Evolutionary conservation across 2,113 vertebrate genomes (phyloP).

Genomic region (Cathartes aura): DNA sequence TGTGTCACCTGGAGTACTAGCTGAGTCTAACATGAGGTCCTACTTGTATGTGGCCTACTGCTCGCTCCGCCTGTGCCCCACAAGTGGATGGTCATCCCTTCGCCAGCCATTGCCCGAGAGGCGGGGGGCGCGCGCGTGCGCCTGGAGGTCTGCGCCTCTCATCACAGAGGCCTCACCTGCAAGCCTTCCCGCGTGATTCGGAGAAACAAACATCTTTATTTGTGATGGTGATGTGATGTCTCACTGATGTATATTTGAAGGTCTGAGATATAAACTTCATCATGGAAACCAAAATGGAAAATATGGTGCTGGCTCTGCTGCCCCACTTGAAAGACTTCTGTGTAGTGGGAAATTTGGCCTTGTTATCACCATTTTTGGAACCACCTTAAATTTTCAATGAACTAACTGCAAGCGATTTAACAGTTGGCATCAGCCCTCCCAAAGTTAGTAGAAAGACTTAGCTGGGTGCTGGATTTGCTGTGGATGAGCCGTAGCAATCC

Average conservation of each 20-base stretch:
- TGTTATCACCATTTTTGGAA: not conserved
- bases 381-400: not conserved
- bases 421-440: not conserved
- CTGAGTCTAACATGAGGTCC: not conserved
- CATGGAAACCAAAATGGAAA: not conserved
- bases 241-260: not conserved
- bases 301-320: not conserved
- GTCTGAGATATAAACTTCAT: not conserved
- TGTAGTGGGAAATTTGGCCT: not conserved
- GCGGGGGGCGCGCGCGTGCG: rapidly evolving
- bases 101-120: rapidly evolving
- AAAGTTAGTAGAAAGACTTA: not conserved
- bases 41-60: not conserved
- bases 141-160: not conserved
- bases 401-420: not conserved
- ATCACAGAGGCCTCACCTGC: not conserved
- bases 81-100: not conserved
- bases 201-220: not conserved
- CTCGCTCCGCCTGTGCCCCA: not conserved
- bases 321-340: not conserved
- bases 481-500: not conserved
- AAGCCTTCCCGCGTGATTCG: not conserved
- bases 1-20: not conserved
- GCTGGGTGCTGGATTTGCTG: not conserved
- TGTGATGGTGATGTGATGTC: not conserved